A percentile compares a stretch with the other conserved stretches of the same genome.
Conservation (phyloP, 2,797 vertebrate species). For the Taenioides sp. region DNA sequence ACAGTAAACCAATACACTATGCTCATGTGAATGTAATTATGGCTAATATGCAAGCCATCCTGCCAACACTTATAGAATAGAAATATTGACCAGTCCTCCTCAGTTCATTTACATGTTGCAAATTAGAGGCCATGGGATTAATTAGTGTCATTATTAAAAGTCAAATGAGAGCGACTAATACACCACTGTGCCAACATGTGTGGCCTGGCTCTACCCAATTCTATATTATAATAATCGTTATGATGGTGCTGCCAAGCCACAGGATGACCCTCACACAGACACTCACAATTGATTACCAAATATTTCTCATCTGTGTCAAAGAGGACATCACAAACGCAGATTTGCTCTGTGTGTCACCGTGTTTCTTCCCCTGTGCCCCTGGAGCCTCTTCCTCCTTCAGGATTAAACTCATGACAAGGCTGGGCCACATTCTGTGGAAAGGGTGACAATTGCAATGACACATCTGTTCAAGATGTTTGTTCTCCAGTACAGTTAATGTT, state of each 20-base stretch:
- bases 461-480: conserved; percentile 79
- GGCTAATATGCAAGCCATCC: conserved; percentile 65
- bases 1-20: conserved; percentile 71
- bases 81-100: conserved; percentile 69
- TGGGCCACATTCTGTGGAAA: conserved; percentile 87
- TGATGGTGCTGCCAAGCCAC: conserved; percentile 27
- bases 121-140: conserved; percentile 36
- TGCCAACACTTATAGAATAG: conserved; percentile 53
- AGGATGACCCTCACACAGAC: conserved; percentile 36
- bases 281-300: conserved; percentile 45
- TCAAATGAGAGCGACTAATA: conserved; percentile 33
- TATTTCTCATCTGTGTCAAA: conserved; percentile 60
- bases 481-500: conserved; percentile 21
- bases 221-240: conserved; percentile 40
- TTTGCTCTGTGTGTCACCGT: conserved; percentile 63
- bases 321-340: conserved; percentile 52
- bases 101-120: conserved; percentile 48
- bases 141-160: conserved; percentile 44
- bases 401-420: conserved; percentile 93
- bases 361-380: conserved; percentile 60
- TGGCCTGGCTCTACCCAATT: conserved; percentile 37
- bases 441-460: conserved; percentile 92
- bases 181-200: conserved; percentile 35
- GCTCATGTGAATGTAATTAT: conserved; percentile 70
- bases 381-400: conserved; percentile 80